Conservation (phyloP, 2,797 vertebrate genomes). For the Sciurus carolinensis region DNA sequence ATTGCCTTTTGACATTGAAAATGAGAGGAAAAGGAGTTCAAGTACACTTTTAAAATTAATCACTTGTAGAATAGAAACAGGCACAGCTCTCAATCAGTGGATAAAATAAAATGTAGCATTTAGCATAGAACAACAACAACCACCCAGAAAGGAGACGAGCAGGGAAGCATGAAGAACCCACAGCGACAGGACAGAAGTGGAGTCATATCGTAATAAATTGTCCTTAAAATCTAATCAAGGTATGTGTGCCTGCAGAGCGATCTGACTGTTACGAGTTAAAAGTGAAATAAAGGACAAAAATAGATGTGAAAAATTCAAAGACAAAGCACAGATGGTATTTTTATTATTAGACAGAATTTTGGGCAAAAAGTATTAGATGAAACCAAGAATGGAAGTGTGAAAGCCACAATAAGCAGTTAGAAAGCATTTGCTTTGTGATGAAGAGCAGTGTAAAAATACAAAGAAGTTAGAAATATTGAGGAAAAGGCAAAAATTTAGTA, state of each 20-base stretch:
- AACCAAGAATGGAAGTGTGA: not conserved
- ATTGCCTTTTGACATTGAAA: not conserved
- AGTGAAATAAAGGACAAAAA: not conserved
- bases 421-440: not conserved
- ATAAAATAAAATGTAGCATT: not conserved
- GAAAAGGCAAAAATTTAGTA: not conserved
- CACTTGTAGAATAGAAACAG: not conserved
- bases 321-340: not conserved
- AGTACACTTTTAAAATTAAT: not conserved
- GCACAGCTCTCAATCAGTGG: not conserved
- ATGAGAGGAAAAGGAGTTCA: not conserved
- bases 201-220: not conserved
- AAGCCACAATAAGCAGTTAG: not conserved
- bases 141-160: not conserved
- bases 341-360: slow-evolving; percentile 11
- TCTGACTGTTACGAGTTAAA: not conserved
- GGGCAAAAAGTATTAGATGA: not conserved
- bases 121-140: not conserved
- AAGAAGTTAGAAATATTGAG: not conserved
- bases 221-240: not conserved
- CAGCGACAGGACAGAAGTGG: not conserved
- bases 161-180: not conserved
- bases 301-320: not conserved
- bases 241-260: not conserved
- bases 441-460: not conserved